Conservation (phyloP, 2,797 vertebrate species). For the Aphelocoma californica region DNA sequence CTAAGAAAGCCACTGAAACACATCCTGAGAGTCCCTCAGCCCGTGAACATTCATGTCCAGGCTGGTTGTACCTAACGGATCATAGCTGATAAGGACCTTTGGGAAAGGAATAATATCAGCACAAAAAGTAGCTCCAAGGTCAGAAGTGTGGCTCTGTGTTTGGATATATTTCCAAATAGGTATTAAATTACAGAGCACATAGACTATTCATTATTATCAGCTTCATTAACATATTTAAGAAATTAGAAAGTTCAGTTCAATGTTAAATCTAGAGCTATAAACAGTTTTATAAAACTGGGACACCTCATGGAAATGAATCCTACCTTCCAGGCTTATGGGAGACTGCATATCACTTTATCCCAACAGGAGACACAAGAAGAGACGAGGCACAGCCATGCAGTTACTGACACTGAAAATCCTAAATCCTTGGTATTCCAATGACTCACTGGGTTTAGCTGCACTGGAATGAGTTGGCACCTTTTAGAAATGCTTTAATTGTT, state of each 20-base stretch:
- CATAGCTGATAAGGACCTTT: not conserved
- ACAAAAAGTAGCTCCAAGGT: not conserved
- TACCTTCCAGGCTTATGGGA: not conserved
- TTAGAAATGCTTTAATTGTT: not conserved
- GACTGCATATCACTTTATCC: not conserved
- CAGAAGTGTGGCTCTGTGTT: not conserved
- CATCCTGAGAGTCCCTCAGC: not conserved
- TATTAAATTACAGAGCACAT: slow-evolving; percentile 8
- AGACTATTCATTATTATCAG: not conserved
- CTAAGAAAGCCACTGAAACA: not conserved
- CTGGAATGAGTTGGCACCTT: not conserved
- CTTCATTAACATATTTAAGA: slow-evolving; percentile 19
- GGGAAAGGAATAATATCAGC: not conserved
- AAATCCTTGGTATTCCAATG: fast-evolving
- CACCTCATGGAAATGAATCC: not conserved
- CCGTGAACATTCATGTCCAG: fast-evolving
- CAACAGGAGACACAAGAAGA: not conserved
- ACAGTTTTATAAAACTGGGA: not conserved
- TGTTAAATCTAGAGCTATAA: not conserved
- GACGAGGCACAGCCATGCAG: fast-evolving
- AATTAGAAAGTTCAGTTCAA: slow-evolving; percentile 19
- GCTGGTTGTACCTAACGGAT: not conserved
- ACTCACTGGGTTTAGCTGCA: not conserved
- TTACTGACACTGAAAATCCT: not conserved
- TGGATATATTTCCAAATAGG: not conserved